Conservation (phyloP, 2,797 vertebrate genomes). For the Falco biarmicus region DNA sequence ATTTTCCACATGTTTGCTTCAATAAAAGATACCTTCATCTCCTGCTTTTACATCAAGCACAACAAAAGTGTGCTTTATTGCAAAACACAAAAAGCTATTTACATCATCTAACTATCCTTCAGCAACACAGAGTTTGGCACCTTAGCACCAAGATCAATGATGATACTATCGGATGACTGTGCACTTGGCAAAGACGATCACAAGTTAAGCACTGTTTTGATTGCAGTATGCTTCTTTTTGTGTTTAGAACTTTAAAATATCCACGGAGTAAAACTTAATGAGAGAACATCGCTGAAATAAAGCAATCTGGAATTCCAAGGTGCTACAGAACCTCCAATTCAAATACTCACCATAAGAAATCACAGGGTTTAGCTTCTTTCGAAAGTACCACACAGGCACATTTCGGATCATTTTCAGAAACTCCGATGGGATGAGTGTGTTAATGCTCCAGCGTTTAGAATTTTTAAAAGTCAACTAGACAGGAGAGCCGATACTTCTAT, state of each 20-base stretch:
- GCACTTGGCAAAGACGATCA: constrained; percentile 47
- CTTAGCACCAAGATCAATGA: constrained; percentile 50
- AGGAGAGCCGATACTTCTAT: neutral
- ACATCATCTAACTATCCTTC: constrained; percentile 79
- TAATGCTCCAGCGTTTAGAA: neutral
- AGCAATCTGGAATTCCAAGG: neutral
- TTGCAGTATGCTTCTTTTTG: constrained; percentile 20
- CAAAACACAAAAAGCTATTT: constrained; percentile 75
- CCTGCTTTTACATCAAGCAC: constrained; percentile 64
- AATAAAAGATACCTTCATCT: constrained; percentile 79
- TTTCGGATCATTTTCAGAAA: neutral
- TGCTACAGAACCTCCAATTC: neutral
- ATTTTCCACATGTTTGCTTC: constrained; percentile 80
- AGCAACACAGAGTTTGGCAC: constrained; percentile 58
- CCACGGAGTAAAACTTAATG: neutral
- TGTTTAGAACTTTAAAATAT: constrained; percentile 22
- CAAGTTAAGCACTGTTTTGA: constrained; percentile 47
- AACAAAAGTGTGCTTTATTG: constrained; percentile 57
- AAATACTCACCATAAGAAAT: neutral
- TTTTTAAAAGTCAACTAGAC: neutral
- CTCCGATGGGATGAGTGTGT: neutral
- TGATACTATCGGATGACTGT: constrained; percentile 15
- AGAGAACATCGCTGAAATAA: constrained; percentile 25
- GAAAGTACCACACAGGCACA: neutral
- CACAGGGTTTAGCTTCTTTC: neutral